Evolutionary conservation across 2,797 vertebrate species (phyloP).

Genomic region (Luscinia luscinia): DNA sequence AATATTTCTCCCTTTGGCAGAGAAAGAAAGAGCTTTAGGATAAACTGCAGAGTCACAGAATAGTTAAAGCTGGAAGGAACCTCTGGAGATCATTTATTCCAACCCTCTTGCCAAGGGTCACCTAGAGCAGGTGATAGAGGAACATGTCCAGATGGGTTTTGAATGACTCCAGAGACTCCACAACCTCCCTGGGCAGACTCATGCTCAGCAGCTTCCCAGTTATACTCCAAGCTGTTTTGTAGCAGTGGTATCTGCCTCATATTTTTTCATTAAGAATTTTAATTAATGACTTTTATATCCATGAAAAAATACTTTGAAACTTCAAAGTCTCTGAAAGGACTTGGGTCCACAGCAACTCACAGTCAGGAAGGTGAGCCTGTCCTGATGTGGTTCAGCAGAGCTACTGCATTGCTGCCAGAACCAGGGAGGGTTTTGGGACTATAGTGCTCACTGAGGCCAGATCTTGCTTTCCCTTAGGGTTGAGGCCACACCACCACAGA

Average conservation of each 20-base stretch:
- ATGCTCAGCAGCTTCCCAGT: neutral
- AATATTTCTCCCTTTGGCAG: neutral
- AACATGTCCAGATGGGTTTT: neutral
- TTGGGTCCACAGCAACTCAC: neutral
- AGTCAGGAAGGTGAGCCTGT: neutral
- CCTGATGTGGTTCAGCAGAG: neutral
- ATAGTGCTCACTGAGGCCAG: accelerated
- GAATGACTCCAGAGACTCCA: neutral
- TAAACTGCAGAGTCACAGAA: neutral
- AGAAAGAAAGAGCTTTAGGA: neutral
- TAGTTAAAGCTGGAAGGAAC: neutral
- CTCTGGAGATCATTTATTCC: neutral
- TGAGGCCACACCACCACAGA: neutral
- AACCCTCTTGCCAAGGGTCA: neutral
- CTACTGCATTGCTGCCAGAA: neutral
- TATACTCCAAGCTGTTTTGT: accelerated
- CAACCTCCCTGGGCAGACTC: neutral
- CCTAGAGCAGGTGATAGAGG: neutral
- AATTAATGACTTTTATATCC: neutral
- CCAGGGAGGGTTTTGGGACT: neutral
- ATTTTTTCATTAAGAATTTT: neutral
- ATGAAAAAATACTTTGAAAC: neutral
- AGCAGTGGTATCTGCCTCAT: neutral
- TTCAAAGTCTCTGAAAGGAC: neutral
- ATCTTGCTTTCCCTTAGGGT: neutral